phyloP scores from a whole-genome alignment of 2,113 vertebrate species.

The Numida meleagris region DNA sequence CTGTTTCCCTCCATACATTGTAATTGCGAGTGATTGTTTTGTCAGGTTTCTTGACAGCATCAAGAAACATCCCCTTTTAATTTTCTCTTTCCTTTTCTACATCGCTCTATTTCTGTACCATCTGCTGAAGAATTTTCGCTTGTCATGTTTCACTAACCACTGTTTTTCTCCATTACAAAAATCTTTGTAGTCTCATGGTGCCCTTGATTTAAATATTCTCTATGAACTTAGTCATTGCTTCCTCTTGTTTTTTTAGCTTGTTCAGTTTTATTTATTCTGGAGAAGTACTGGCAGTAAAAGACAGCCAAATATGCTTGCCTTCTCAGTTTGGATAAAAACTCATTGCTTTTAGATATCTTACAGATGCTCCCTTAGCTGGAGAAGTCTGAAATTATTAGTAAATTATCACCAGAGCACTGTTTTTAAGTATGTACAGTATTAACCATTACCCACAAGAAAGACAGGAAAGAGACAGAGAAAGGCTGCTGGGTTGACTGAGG shows the following conservation, averaged over 20 bases:
- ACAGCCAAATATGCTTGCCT: constrained; percentile 24
- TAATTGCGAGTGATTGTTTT: constrained; percentile 47
- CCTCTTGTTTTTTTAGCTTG: constrained; percentile 26
- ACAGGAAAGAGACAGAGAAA: neutral
- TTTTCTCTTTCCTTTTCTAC: constrained; percentile 21
- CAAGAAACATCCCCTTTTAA: constrained; percentile 22
- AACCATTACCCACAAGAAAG: constrained; percentile 41
- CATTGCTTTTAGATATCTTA: constrained; percentile 44
- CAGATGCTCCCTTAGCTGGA: constrained; percentile 41
- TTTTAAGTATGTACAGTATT: constrained; percentile 16
- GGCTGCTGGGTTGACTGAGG: neutral
- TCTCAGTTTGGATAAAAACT: constrained; percentile 34
- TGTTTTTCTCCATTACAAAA: constrained; percentile 11
- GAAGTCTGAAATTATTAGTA: constrained; percentile 43
- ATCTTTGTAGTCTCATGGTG: constrained; percentile 32
- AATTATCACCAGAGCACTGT: constrained; percentile 49
- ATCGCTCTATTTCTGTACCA: neutral
- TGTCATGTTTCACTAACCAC: constrained; percentile 47
- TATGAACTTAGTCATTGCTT: constrained; percentile 43
- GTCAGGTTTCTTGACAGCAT: constrained; percentile 36
- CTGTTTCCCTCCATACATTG: neutral
- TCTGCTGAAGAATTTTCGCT: constrained; percentile 38
- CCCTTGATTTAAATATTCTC: constrained; percentile 49
- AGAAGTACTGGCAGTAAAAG: constrained; percentile 44
- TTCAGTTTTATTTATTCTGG: constrained; percentile 54